Base-by-base conservation (phyloP, 1,140 invertebrate species). In the Centruroides sculpturatus region DNA sequence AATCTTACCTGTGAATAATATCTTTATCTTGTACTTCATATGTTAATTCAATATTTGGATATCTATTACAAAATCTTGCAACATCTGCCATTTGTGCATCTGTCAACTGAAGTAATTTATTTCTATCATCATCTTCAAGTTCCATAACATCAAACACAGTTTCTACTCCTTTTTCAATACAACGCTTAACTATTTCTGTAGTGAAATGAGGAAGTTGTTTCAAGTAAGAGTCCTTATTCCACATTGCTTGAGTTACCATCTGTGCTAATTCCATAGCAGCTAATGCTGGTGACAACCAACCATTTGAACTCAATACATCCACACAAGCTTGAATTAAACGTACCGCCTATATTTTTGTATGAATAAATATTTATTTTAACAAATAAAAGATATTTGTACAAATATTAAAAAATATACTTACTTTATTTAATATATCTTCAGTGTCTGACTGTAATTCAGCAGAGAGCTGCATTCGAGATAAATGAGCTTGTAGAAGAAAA, bases 241-340 rank as follows among this genome's bases (percentile, higher is more conserved):
- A 99, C 93, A 99, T 97, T 3, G 94, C 95, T 77, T 99, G 97
- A 0, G 96, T 98, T 0, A 96, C 88, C 95, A 99, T 99, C 75
- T 99, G 96, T 0, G 96, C 93, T 60, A 99, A 76, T 76, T 99
- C 96, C 97, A 99, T 99, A 67, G 96, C 94, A 55, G 95, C 92
- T 35, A 99, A 87, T 8, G 95, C 97, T 0, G 96, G 96, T 0
- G 89, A 87, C 12, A 99, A 76, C 96, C 96, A 99, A 41, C 96
- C 95, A 70, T 97, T 98, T 23, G 91, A 96, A 70, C 90, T 93
- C 1, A 99, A 77, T 35, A 99, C 97, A 78, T 99, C 96, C 12
- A 99, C 96, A 75, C 95, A 99, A 9, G 96, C 96, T 75, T 98
- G 94, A 69, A 99, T 97, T 50, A 99, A 75, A 5, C 95, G 72